Base-by-base conservation (phyloP, 2,888 invertebrate species). In the Cremastinae sp. region DNA sequence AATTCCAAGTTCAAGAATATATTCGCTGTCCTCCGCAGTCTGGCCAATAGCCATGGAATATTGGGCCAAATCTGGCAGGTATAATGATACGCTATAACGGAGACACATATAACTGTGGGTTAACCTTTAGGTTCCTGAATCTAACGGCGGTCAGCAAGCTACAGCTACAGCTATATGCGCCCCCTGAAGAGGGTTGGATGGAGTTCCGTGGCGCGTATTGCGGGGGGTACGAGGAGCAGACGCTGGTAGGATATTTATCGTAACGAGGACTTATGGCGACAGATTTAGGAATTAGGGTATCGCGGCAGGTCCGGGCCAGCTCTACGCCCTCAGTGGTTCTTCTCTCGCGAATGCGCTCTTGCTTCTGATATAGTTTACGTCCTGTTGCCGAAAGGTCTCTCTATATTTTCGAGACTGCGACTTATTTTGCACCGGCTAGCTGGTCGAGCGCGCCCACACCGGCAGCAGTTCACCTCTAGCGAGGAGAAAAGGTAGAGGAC, bases 261-360 rank as follows among this genome's bases (percentile, higher is more conserved):
- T 89, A 89, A 89, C 89, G 86, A 89, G 89, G 89, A 89, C 89
- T 89, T 89, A 89, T 89, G 89, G 89, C 89, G 89, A 89, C 89
- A 89, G 89, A 89, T 89, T 89, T 89, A 88, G 89, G 89, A 89
- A 89, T 89, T 89, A 89, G 89, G 89, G 89, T 89, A 89, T 89
- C 88, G 88, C 89, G 85, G 85, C 85, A 85, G 85, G 85, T 84
- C 85, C 87, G 85, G 86, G 83, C 85, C 84, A 74, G 71, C 79
- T 62, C 83, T 81, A 80, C 83, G 58, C 51, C 59, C 51, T 3
- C 51, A 69, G 69, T 69, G 43, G 65, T 64, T 70, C 70, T 53
- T 68, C 74, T 53, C 66, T 38, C 36, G 61, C 62, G 65, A 65
- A 28, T 38, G 49, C 38, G 36, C 49, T 20, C 49, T 58, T 41